These are phyloP conservation scores for Sylvia borin DNA, from an alignment of 2,797 vertebrate genomes.

Conservation along the genomic window DNA sequence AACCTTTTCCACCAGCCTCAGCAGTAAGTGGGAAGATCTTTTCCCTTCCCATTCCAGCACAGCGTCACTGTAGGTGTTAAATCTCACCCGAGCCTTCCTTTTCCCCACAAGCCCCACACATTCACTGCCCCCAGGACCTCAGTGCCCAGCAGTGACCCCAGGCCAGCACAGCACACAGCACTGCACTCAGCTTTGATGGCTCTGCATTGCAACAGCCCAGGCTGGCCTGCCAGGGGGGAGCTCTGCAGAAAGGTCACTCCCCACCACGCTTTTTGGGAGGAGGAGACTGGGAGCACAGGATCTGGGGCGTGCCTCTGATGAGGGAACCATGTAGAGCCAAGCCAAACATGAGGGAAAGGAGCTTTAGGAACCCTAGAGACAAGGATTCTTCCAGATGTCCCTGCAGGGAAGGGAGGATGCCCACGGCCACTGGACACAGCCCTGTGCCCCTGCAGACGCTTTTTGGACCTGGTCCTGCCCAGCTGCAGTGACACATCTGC, in stretches of 20 bases:
- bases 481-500: neutral
- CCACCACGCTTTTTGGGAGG: neutral
- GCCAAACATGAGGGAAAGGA: neutral
- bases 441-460: neutral
- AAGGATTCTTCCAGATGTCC: neutral
- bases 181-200: neutral
- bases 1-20: neutral
- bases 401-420: neutral
- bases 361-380: neutral
- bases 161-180: neutral
- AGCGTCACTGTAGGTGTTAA: neutral
- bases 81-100: neutral
- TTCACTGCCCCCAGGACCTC: neutral
- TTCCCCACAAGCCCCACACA: fast-evolving
- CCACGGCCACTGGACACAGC: fast-evolving
- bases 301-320: neutral
- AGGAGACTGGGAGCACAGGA: neutral
- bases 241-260: neutral
- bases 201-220: neutral
- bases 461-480: neutral
- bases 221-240: neutral
- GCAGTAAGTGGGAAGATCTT: neutral
- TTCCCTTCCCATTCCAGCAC: neutral
- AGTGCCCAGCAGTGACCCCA: neutral
- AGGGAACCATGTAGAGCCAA: neutral